Percentiles rank a stretch among this genome's conserved stretches.
These are phyloP conservation scores for Ophthalmolycus amberensis DNA, from an alignment of 2,113 vertebrate genomes.

Conservation along the genomic window DNA sequence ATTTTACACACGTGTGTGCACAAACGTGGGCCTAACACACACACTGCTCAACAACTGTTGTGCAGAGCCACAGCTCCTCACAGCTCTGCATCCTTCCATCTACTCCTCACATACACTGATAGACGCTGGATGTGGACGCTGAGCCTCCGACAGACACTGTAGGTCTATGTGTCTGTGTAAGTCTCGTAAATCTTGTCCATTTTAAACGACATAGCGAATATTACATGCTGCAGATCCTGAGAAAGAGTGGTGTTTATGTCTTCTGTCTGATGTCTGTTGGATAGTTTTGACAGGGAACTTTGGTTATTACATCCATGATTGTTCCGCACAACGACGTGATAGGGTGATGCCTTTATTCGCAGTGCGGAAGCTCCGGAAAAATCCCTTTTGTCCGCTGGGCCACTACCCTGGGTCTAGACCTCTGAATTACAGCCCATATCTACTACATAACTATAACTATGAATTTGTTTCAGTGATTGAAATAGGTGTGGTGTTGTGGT, in stretches of 20 bases:
- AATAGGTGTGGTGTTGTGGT: background rate
- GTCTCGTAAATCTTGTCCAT: background rate
- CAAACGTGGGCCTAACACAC: conserved; percentile 9
- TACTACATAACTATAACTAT: background rate
- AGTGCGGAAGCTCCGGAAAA: too few species aligned
- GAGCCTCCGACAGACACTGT: background rate
- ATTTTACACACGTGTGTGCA: background rate
- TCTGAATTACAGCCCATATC: background rate
- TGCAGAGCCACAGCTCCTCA: conserved; percentile 35
- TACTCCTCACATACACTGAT: background rate
- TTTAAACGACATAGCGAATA: background rate
- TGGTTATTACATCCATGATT: background rate
- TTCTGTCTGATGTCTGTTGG: background rate
- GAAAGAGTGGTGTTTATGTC: too few species aligned
- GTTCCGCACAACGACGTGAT: background rate
- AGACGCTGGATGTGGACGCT: conserved; percentile 1
- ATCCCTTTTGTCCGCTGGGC: background rate
- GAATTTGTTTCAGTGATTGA: background rate
- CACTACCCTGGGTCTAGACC: background rate
- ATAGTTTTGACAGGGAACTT: background rate
- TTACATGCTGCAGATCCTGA: too few species aligned
- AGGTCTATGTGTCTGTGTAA: background rate
- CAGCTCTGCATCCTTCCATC: conserved; percentile 31
- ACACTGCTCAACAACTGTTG: conserved; percentile 46
- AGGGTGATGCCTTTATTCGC: background rate